Base-by-base conservation (phyloP, 2,113 vertebrate species). In the Oxygymnocypris stewartii region DNA sequence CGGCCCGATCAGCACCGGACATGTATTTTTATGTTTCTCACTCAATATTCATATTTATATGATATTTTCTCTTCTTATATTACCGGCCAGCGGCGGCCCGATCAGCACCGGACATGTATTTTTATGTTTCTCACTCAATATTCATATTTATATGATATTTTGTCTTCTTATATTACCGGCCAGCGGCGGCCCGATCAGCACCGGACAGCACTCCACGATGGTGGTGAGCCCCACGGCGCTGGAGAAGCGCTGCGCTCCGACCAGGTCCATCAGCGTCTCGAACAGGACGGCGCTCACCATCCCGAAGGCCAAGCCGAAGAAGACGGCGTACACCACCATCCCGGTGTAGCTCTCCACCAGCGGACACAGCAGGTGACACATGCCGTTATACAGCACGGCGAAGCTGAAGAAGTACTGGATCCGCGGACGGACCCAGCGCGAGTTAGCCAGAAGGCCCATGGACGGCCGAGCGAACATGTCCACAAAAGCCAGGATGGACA, bases 391-490 rank as follows among this genome's bases (percentile, higher is more conserved):
- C 13, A 99, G 92, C 35, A 99, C 92, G 0, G 97, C 96, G 84
- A 97, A 96, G 91, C 97, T 96, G 88, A 99, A 99, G 93, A 99
- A 98, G 79, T 99, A 99, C 89, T 99, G 97, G 89, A 99, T 99
- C 88, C 89, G 95, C 85, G 98, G 98, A 7, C 97, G 94, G 57
- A 99, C 77, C 92, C 95, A 92, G 71, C 91, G 96, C 0, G 97
- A 95, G 92, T 99, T 99, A 85, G 97, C 97, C 87, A 99, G 87
- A 0, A 99, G 92, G 61, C 97, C 97, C 95, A 96, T 97, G 31
- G 95, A 93, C 49, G 97, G 98, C 79, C 98, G 94, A 57, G 98
- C 97, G 86, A 98, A 96, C 98, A 99, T 99, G 92, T 99, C 98
- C 14, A 97, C 96, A 86, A 99, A 98, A 75, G 97, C 97, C 91